phyloP scores from a whole-genome alignment of 2,888 invertebrate genomes.

The Laothoe populi region DNA sequence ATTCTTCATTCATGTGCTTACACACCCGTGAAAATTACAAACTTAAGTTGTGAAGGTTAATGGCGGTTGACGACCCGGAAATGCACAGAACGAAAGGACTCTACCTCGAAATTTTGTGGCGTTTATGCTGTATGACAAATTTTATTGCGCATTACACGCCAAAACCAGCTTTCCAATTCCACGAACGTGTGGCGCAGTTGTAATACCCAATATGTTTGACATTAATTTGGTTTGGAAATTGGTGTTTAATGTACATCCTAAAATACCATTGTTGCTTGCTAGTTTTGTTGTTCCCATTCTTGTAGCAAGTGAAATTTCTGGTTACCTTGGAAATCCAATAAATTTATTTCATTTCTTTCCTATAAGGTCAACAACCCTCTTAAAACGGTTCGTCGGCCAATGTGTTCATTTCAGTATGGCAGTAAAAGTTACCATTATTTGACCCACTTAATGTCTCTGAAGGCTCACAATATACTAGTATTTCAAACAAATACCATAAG shows the following conservation, averaged over 20 bases:
- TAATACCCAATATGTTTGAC: neutral
- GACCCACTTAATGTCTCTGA: no score
- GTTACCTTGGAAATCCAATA: no score
- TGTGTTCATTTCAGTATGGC: no score
- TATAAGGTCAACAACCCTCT: no score
- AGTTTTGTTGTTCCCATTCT: no score
- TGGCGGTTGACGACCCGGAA: slow-evolving; percentile 68
- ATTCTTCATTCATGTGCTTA: slow-evolving; percentile 30
- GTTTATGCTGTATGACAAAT: slow-evolving; percentile 17
- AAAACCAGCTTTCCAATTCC: slow-evolving; percentile 42
- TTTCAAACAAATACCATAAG: no score
- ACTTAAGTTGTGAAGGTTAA: slow-evolving; percentile 55
- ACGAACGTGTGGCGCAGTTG: slow-evolving; percentile 34
- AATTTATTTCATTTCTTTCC: no score
- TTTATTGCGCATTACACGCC: slow-evolving; percentile 55
- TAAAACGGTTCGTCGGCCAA: no score
- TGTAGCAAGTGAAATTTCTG: no score
- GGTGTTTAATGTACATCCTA: neutral
- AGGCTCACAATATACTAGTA: no score
- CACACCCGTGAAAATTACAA: slow-evolving; percentile 41
- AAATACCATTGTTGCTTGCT: no score
- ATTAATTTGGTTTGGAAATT: slow-evolving; percentile 1
- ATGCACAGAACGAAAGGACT: slow-evolving; percentile 28
- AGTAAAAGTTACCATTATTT: neutral
- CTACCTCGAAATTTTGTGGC: neutral